Conservation (phyloP, 2,797 vertebrate genomes). For the Erpetoichthys calabaricus region DNA sequence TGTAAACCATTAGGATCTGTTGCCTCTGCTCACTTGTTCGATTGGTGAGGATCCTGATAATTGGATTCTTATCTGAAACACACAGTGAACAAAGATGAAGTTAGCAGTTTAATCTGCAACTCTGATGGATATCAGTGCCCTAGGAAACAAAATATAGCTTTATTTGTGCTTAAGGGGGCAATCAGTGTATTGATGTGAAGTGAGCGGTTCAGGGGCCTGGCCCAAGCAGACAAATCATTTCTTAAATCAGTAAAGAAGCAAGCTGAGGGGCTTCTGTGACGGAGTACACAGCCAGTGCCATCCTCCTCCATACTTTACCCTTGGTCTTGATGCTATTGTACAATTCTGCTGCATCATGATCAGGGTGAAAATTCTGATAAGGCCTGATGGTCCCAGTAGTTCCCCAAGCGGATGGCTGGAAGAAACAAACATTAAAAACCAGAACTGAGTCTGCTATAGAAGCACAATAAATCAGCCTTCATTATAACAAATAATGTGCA, state of each 20-base stretch:
- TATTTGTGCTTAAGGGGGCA: background rate
- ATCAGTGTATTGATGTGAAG: background rate
- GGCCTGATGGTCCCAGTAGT: constrained; percentile 44
- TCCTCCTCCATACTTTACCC: constrained; percentile 13
- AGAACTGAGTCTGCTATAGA: too few species aligned
- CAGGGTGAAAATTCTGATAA: constrained; percentile 34
- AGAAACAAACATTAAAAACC: background rate
- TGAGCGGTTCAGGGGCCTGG: too few species aligned
- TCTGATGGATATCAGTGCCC: background rate
- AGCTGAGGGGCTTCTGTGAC: too few species aligned
- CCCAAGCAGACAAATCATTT: too few species aligned
- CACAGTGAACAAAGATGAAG: background rate
- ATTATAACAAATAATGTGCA: too few species aligned
- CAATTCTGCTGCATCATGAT: constrained; percentile 24
- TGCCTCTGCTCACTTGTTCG: constrained; percentile 43
- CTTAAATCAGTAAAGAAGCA: too few species aligned
- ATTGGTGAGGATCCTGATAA: constrained; percentile 39
- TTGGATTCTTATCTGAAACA: constrained; percentile 18
- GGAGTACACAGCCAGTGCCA: too few species aligned
- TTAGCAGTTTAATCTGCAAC: background rate
- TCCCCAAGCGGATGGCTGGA: constrained; percentile 38
- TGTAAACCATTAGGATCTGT: constrained; percentile 29
- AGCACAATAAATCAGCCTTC: too few species aligned
- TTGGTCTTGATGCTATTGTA: constrained; percentile 20
- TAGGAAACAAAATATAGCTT: background rate